These are phyloP conservation scores for Stenopsyche tienmushanensis DNA, from an alignment of 1,140 invertebrate species.

Conservation along the genomic window DNA sequence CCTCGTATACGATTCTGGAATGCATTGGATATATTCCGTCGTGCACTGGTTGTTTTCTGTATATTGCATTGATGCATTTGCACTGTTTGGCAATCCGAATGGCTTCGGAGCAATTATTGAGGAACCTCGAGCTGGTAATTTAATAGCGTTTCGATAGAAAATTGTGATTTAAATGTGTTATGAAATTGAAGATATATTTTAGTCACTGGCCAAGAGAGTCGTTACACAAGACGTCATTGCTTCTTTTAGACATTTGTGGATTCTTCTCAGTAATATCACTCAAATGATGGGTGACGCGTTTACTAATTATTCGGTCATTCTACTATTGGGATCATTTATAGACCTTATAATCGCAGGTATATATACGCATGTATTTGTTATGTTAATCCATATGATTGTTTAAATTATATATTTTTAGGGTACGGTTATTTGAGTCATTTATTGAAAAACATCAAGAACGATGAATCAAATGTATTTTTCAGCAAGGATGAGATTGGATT, in stretches of 20 bases:
- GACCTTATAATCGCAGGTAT: constrained; percentile 31
- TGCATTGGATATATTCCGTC: constrained; percentile 26
- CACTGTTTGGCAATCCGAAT: constrained; percentile 27
- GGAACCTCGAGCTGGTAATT: constrained; percentile 26
- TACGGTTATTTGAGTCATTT: constrained; percentile 29
- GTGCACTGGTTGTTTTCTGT: constrained; percentile 7
- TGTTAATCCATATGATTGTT: background rate
- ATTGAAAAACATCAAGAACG: constrained; percentile 13
- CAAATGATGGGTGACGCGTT: constrained; percentile 25
- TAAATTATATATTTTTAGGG: constrained; percentile 19
- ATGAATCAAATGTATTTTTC: background rate
- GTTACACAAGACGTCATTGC: constrained; percentile 28
- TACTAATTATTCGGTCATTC: constrained; percentile 17
- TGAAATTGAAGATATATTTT: background rate
- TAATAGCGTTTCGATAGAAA: background rate
- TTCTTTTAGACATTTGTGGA: constrained; percentile 25
- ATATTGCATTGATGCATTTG: constrained; percentile 14
- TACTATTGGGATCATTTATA: constrained; percentile 19
- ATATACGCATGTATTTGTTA: constrained; percentile 9
- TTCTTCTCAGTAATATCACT: constrained; percentile 24
- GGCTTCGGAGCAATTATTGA: constrained; percentile 24
- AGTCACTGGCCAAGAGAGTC: background rate
- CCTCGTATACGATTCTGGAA: constrained; percentile 30
- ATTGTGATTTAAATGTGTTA: background rate
- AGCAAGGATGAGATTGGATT: constrained; percentile 27